Evolutionary conservation across 92 coral and sea anemone species (phyloP).

Genomic region (Epizoanthus illoricatus): DNA sequence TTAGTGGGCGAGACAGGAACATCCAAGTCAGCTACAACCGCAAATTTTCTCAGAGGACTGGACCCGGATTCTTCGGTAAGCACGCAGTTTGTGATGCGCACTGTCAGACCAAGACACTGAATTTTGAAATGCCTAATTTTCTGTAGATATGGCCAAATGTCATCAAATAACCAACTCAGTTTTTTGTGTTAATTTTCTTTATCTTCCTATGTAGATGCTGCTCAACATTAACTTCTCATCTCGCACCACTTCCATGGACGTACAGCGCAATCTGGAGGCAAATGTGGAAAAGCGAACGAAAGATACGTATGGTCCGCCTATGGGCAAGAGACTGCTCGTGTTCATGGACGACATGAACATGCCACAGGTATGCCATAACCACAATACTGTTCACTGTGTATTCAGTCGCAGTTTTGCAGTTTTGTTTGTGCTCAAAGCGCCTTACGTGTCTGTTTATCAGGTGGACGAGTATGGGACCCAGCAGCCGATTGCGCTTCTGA

Average conservation of each 20-base stretch:
- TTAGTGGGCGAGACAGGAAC: constrained; percentile 99
- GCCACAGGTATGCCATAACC: constrained; percentile 77
- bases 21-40: constrained; percentile 95
- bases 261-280: constrained; percentile 97
- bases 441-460: constrained; percentile 26
- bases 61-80: constrained; percentile 93
- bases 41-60: constrained; percentile 80
- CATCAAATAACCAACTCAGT: too few species aligned
- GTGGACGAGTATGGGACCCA: constrained; percentile 98
- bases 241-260: constrained; percentile 98
- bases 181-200: neutral
- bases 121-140: too few species aligned
- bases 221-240: constrained; percentile 98
- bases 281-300: constrained; percentile 98
- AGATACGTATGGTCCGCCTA: constrained; percentile 99
- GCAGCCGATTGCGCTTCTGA: constrained; percentile 94
- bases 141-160: too few species aligned
- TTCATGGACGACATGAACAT: constrained; percentile 99
- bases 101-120: neutral
- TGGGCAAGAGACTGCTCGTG: constrained; percentile 96
- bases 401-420: too few species aligned
- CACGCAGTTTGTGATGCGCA: neutral
- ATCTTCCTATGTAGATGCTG: constrained; percentile 59
- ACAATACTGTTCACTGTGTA: neutral
- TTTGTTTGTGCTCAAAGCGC: neutral